These are phyloP conservation scores for Habroteleia sp. DNA, from an alignment of 2,888 invertebrate genomes.

Conservation along the genomic window DNA sequence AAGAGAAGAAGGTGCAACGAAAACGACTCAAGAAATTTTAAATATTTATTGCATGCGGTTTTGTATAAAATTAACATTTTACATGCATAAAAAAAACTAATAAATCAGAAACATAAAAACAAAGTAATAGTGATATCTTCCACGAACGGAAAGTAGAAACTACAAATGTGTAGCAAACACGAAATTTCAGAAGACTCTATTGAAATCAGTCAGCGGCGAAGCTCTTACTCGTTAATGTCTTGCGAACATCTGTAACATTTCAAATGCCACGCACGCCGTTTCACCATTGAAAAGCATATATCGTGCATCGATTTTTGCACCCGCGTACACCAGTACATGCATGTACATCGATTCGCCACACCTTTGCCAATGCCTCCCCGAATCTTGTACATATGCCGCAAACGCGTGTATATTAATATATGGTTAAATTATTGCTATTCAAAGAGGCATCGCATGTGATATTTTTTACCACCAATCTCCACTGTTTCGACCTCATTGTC, in stretches of 20 bases:
- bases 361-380: conserved; percentile 21
- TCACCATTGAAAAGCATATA: conserved; percentile 31
- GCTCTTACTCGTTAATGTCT: conserved; percentile 33
- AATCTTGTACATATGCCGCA: conserved; percentile 19
- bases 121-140: no score
- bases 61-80: no score
- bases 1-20: no score
- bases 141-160: no score
- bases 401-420: neutral
- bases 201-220: conserved; percentile 14
- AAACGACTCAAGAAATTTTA: no score
- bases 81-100: no score
- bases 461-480: neutral
- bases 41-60: no score
- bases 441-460: neutral
- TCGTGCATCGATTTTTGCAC: conserved; percentile 37
- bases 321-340: conserved; percentile 1
- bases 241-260: conserved; percentile 27
- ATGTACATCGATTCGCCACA: conserved; percentile 20
- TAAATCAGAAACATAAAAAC: no score
- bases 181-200: no score
- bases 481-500: conserved; percentile 1
- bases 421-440: neutral
- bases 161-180: no score
- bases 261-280: conserved; percentile 4